Conservation (phyloP, 2,113 vertebrate genomes). For the Sialia sialis region DNA sequence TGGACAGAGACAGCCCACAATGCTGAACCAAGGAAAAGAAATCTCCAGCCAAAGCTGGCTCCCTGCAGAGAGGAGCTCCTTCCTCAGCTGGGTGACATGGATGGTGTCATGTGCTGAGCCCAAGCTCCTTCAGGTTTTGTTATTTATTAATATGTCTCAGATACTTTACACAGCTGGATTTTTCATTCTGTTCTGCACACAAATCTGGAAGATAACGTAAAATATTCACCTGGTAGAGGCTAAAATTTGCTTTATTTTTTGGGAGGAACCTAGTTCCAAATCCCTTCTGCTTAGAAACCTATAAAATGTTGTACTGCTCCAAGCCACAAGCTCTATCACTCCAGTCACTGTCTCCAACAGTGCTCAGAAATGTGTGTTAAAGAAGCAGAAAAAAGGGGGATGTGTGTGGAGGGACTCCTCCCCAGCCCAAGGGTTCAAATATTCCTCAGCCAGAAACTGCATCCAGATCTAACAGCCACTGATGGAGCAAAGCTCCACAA, state of each 20-base stretch:
- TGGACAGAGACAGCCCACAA: background rate
- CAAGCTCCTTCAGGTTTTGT: background rate
- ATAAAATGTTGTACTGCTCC: background rate
- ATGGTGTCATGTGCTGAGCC: background rate
- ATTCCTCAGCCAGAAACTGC: background rate
- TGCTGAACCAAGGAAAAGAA: background rate
- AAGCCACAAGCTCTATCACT: background rate
- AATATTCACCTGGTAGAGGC: background rate
- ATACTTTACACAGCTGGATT: background rate
- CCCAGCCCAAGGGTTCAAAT: background rate
- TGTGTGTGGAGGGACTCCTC: background rate
- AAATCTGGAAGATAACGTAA: background rate
- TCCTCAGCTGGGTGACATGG: background rate
- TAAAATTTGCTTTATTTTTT: background rate
- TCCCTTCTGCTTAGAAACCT: background rate
- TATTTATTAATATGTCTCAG: background rate
- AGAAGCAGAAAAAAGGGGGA: background rate
- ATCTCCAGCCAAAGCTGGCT: background rate
- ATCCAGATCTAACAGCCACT: background rate
- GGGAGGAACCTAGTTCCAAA: background rate
- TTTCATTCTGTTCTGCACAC: background rate
- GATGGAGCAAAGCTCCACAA: background rate
- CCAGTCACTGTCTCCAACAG: background rate
- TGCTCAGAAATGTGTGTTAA: background rate
- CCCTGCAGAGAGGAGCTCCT: background rate